Evolutionary conservation across 1,140 invertebrate genomes (phyloP).

Genomic region (Diachasma alloeum): DNA sequence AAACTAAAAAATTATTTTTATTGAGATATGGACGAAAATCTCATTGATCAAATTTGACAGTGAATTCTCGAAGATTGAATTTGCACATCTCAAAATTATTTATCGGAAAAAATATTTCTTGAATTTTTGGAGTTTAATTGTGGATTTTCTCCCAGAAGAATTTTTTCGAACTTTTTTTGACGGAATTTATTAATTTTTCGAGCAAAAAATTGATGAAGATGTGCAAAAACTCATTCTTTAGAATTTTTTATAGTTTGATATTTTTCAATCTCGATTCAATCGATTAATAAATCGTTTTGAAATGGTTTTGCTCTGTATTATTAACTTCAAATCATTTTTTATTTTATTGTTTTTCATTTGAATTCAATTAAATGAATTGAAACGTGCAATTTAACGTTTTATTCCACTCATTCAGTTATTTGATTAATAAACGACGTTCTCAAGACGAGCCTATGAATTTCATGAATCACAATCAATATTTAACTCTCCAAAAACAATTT

Average conservation of each 20-base stretch:
- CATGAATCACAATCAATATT: no score
- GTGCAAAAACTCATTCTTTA: background rate
- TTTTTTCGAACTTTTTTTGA: background rate
- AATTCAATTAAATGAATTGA: background rate
- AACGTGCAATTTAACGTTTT: no score
- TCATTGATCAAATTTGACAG: background rate
- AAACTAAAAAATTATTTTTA: no score
- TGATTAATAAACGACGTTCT: background rate
- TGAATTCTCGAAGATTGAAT: background rate
- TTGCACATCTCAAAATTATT: background rate
- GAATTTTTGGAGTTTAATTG: no score
- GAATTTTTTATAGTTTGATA: background rate
- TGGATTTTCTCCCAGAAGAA: no score
- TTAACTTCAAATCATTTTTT: no score
- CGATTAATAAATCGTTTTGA: no score
- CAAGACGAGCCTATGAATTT: background rate
- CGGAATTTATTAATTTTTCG: background rate
- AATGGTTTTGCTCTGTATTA: no score
- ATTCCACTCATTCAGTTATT: background rate
- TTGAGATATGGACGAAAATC: background rate
- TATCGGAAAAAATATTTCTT: no score
- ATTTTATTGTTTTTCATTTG: no score
- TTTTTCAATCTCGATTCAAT: background rate
- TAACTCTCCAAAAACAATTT: no score
- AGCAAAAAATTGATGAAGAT: no score